Base-by-base conservation (phyloP, 2,888 invertebrate species). In the Apamea sordens region DNA sequence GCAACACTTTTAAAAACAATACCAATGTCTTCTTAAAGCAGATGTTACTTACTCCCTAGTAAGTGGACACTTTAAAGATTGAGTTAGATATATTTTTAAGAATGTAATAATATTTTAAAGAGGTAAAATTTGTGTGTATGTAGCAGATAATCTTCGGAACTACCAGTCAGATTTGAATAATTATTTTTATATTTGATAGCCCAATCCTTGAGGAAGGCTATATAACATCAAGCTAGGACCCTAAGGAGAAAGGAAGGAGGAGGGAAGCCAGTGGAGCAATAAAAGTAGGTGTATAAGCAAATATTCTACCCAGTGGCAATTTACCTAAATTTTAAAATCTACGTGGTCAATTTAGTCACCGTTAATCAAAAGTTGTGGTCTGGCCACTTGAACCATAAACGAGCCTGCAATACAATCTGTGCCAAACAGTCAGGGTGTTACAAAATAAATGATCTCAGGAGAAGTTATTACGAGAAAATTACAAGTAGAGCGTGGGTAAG, bases 401-500 rank as follows among this genome's bases (percentile, higher is more conserved):
- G 15, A 56, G 36, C 13, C 10, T n/a, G n/a, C 63, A 21, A 70
- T n/a, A 67, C 28, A 63, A 77, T 79, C 76, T 71, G 70, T 59
- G 59, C 21, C 24, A 70, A 77, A 79, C 64, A 70, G 73, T 72
- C 65, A n/a, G 28, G 76, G 74, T 56, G 80, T 92, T 92, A 89
- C 92, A 88, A 90, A 91, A 92, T 87, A 80, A 56, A 85, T 81
- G 79, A 87, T 88, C 86, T 84, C 86, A 86, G 89, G 77, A 84
- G 84, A 88, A 77, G 84, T 82, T 86, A 87, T 90, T 90, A 89
- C 89, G 84, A 89, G 88, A 88, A 86, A 90, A 92, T 90, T 86
- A 82, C 86, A 93, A 91, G 82, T 92, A 77, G 93, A 93, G 88
- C 92, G 93, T 93, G 93, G 91, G 92, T 91, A 92, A 89, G 85